phyloP scores from a whole-genome alignment of 2,113 vertebrate species.

The Saccopteryx bilineata region DNA sequence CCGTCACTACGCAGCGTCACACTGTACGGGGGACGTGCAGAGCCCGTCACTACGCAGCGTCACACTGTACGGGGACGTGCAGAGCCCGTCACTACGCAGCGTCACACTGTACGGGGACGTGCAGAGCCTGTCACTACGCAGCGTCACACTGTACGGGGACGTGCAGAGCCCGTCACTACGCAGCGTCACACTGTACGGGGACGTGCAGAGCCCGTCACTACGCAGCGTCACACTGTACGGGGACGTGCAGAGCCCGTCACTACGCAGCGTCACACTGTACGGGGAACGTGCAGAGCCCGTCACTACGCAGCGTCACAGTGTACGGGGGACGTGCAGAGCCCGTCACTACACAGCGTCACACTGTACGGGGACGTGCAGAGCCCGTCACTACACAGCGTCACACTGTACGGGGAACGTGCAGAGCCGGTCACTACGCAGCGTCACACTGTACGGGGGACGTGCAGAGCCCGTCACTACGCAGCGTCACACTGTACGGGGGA shows the following conservation, averaged over 20 bases:
- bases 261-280: fast-evolving
- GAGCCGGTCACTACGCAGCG: too few relatives aligned
- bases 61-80: too few relatives aligned
- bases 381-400: background rate
- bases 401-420: too few relatives aligned
- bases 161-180: too few relatives aligned
- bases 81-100: background rate
- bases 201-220: background rate
- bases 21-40: fast-evolving
- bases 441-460: too few relatives aligned
- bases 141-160: too few relatives aligned
- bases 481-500: fast-evolving
- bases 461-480: background rate
- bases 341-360: background rate
- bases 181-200: too few relatives aligned
- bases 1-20: background rate
- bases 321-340: too few relatives aligned
- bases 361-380: fast-evolving
- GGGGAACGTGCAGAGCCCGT: too few relatives aligned
- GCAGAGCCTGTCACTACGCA: too few relatives aligned
- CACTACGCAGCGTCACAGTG: too few relatives aligned
- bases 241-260: background rate
- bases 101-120: fast-evolving
- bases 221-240: fast-evolving
- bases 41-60: too few relatives aligned